Evolutionary conservation across 2,113 vertebrate species (phyloP).

Genomic region (Corydoras maculifer): DNA sequence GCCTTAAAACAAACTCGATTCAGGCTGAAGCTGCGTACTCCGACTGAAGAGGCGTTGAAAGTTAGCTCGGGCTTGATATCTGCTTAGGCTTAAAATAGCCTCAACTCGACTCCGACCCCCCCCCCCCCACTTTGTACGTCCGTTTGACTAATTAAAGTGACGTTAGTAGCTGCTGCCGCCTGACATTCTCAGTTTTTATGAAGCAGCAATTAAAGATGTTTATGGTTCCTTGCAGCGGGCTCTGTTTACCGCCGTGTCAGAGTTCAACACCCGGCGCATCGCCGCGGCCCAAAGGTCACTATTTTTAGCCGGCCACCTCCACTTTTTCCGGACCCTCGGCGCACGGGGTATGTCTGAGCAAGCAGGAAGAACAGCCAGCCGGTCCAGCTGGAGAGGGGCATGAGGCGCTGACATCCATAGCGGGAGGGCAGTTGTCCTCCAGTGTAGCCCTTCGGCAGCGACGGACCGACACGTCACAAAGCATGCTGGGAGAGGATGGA

Average conservation of each 20-base stretch:
- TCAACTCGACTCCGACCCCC: no score
- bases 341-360: no score
- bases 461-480: slow-evolving; percentile 30
- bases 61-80: no score
- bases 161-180: slow-evolving; percentile 26
- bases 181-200: slow-evolving; percentile 39
- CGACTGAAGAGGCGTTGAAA: no score
- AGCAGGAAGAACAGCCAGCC: no score
- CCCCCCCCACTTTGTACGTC: slow-evolving; percentile 35
- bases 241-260: slow-evolving; percentile 55
- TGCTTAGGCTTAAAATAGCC: no score
- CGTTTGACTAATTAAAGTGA: slow-evolving; percentile 46
- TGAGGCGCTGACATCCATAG: no score
- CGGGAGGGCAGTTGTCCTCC: slow-evolving; percentile 43
- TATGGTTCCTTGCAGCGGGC: slow-evolving; percentile 38
- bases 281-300: slow-evolving; percentile 38
- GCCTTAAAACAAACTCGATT: no score
- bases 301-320: not conserved
- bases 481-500: slow-evolving; percentile 51
- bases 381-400: no score
- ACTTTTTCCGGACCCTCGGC: not conserved
- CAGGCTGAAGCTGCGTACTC: no score
- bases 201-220: slow-evolving; percentile 56
- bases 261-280: slow-evolving; percentile 36
- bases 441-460: slow-evolving; percentile 44